phyloP scores from a whole-genome alignment of 2,888 invertebrate genomes.

The Aphrophora alni region DNA sequence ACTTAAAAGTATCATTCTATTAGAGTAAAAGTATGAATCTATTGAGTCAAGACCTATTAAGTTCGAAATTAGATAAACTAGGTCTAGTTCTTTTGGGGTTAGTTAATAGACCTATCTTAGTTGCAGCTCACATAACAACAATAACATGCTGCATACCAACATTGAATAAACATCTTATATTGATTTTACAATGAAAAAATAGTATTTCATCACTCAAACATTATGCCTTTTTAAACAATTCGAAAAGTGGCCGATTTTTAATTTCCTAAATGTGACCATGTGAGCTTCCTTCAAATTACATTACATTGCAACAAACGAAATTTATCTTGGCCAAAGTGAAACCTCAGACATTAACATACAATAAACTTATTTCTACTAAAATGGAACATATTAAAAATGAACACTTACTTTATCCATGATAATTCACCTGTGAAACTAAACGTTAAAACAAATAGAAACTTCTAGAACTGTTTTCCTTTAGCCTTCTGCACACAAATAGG shows the following conservation, averaged over 20 bases:
- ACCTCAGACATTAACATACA: too few relatives aligned
- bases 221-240: too few relatives aligned
- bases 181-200: background rate
- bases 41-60: too few relatives aligned
- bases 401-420: background rate
- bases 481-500: background rate
- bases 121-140: too few relatives aligned
- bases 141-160: background rate
- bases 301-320: background rate
- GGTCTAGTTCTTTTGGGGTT: background rate
- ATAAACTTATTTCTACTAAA: background rate
- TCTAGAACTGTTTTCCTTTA: background rate
- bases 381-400: background rate
- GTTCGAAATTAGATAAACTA: too few relatives aligned
- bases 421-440: background rate
- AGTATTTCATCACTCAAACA: too few relatives aligned
- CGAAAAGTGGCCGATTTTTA: background rate
- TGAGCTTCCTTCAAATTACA: background rate
- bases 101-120: background rate
- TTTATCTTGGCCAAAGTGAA: too few relatives aligned
- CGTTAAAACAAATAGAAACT: background rate
- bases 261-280: background rate
- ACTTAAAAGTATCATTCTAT: too few relatives aligned
- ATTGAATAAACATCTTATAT: background rate
- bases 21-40: too few relatives aligned